phyloP scores from a whole-genome alignment of 2,888 invertebrate genomes.

The Electrophaes corylata region DNA sequence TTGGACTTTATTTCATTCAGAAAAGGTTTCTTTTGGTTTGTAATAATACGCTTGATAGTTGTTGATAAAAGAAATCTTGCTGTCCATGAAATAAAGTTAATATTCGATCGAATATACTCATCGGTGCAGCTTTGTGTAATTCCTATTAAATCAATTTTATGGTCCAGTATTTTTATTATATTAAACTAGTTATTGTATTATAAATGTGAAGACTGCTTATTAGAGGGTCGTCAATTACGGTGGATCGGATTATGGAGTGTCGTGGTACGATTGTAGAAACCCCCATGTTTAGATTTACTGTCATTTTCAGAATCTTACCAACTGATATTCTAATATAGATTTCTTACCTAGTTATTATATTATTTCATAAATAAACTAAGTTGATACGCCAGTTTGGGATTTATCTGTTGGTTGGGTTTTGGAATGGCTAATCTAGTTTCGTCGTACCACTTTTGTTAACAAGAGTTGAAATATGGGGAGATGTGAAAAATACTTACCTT shows the following conservation, averaged over 20 bases:
- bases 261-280: slow-evolving; percentile 41
- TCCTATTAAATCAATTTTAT: slow-evolving; percentile 78
- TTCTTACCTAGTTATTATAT: background rate
- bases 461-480: slow-evolving; percentile 18
- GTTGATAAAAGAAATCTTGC: slow-evolving; percentile 21
- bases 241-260: slow-evolving; percentile 46
- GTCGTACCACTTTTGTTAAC: slow-evolving; percentile 14
- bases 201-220: slow-evolving; percentile 78
- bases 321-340: background rate
- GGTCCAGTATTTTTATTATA: slow-evolving; percentile 80
- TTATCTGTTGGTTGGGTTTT: background rate
- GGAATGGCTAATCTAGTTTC: background rate
- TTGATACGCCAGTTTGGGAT: background rate
- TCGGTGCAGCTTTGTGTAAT: slow-evolving; percentile 51
- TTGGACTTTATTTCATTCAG: slow-evolving; percentile 2
- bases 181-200: slow-evolving; percentile 61
- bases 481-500: slow-evolving; percentile 21
- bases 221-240: slow-evolving; percentile 79
- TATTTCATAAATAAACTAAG: background rate
- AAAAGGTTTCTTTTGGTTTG: slow-evolving; percentile 13
- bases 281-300: background rate
- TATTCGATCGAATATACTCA: slow-evolving; percentile 44
- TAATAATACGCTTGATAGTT: slow-evolving; percentile 12
- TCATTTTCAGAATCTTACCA: background rate
- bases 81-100: slow-evolving; percentile 40